These are phyloP conservation scores for Noctua comes DNA, from an alignment of 2,888 invertebrate genomes.

Conservation along the genomic window DNA sequence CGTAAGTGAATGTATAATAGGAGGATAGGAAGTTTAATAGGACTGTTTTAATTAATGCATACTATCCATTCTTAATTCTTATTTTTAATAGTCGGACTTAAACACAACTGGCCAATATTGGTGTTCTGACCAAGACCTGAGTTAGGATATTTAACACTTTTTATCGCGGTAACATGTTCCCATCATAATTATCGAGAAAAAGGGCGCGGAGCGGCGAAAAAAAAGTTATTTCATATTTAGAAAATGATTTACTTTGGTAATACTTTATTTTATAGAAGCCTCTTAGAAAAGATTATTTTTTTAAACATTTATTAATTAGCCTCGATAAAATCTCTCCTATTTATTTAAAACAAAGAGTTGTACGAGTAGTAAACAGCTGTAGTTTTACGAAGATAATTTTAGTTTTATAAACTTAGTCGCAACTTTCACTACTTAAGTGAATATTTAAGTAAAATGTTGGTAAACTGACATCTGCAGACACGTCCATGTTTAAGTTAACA, in stretches of 20 bases:
- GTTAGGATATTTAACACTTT: too few relatives aligned
- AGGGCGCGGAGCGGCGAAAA: neutral
- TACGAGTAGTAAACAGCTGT: neutral
- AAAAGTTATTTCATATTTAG: neutral
- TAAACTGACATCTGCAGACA: slow-evolving; percentile 56
- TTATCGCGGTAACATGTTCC: neutral
- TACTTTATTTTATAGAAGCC: neutral
- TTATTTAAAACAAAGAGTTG: neutral
- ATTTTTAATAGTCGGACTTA: neutral
- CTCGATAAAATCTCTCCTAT: neutral
- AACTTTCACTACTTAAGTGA: slow-evolving; percentile 41
- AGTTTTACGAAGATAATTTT: neutral
- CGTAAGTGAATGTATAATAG: too few relatives aligned
- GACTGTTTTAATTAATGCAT: too few relatives aligned
- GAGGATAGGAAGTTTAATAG: too few relatives aligned
- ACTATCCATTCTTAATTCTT: too few relatives aligned
- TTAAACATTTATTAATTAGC: neutral
- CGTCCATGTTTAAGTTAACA: slow-evolving; percentile 27
- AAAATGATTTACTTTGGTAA: neutral
- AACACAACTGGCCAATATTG: neutral
- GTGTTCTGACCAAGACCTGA: too few relatives aligned
- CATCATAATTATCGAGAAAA: too few relatives aligned
- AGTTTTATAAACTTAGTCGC: slow-evolving; percentile 21
- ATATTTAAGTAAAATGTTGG: slow-evolving; percentile 44
- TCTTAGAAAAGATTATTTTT: neutral